Conservation (phyloP, 2,888 invertebrate genomes). For the Pristionchus entomophagus region DNA sequence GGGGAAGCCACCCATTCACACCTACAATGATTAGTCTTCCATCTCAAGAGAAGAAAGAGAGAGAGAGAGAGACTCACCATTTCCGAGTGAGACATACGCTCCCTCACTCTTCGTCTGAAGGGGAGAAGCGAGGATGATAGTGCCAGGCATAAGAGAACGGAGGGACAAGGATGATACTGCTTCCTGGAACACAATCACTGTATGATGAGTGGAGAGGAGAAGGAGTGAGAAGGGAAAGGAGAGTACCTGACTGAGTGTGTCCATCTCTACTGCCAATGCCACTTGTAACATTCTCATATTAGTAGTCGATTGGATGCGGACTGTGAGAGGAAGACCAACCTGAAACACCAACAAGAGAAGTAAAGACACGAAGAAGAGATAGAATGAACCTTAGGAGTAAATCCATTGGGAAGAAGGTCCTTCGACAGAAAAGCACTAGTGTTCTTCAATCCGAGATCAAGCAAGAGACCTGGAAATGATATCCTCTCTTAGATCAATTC, state of each 20-base stretch:
- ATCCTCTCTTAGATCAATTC: background rate
- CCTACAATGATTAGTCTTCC: slow-evolving; percentile 46
- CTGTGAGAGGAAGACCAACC: slow-evolving; percentile 67
- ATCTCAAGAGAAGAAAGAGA: too few relatives aligned
- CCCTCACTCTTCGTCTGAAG: slow-evolving; percentile 60
- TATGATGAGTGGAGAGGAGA: too few relatives aligned
- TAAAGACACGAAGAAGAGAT: too few relatives aligned
- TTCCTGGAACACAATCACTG: slow-evolving; percentile 43
- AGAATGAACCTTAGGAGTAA: background rate
- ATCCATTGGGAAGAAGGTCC: slow-evolving; percentile 55
- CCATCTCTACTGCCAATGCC: slow-evolving; percentile 55
- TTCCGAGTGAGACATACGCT: slow-evolving; percentile 66
- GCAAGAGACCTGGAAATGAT: slow-evolving; percentile 65
- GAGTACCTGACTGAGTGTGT: slow-evolving; percentile 42
- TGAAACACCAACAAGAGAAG: slow-evolving; percentile 36
- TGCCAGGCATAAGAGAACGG: slow-evolving; percentile 72
- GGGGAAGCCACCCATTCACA: slow-evolving; percentile 66
- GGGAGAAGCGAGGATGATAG: slow-evolving; percentile 69
- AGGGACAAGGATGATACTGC: slow-evolving; percentile 53
- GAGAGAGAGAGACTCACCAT: slow-evolving; percentile 66
- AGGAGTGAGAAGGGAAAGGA: background rate
- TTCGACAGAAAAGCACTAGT: slow-evolving; percentile 66
- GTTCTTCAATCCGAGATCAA: slow-evolving; percentile 69
- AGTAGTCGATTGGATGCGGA: slow-evolving; percentile 56
- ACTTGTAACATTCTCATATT: slow-evolving; percentile 57